phyloP scores from a whole-genome alignment of 2,113 vertebrate genomes.

The Opisthocomus hoazin region DNA sequence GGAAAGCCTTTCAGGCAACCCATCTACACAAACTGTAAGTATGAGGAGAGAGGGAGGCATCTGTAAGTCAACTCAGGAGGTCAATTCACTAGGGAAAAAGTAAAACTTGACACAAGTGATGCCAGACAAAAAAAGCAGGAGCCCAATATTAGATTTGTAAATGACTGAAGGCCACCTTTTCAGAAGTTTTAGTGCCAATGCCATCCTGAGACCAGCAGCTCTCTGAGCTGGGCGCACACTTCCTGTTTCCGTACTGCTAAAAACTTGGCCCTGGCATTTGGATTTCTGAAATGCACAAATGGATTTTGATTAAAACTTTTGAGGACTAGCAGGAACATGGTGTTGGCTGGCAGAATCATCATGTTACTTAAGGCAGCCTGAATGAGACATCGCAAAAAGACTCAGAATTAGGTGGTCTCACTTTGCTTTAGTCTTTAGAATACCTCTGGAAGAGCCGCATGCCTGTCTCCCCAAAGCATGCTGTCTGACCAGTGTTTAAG shows the following conservation, averaged over 20 bases:
- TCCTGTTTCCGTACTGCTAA: not conserved
- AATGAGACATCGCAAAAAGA: not conserved
- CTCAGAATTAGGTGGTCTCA: not conserved
- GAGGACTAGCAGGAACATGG: not conserved
- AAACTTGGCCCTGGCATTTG: not conserved
- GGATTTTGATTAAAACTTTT: not conserved
- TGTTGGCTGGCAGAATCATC: not conserved
- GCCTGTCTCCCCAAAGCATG: not conserved
- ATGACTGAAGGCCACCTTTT: not conserved
- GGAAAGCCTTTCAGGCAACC: constrained; percentile 79
- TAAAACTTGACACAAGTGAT: not conserved
- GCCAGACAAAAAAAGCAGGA: not conserved
- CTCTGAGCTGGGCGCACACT: not conserved
- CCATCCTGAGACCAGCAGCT: not conserved
- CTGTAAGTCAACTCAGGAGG: not conserved
- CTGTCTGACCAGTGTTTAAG: not conserved
- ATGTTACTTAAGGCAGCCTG: not conserved
- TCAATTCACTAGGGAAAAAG: not conserved
- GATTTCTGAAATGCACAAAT: not conserved
- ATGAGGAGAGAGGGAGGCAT: not conserved
- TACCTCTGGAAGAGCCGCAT: not conserved
- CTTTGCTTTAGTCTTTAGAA: not conserved
- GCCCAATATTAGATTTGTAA: not conserved
- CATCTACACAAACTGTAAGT: constrained; percentile 78
- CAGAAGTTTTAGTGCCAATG: not conserved